A percentile compares a stretch with the other conserved stretches of the same genome.
Evolutionary conservation across 2,797 vertebrate genomes (phyloP).

Genomic region (Erethizon dorsatum): DNA sequence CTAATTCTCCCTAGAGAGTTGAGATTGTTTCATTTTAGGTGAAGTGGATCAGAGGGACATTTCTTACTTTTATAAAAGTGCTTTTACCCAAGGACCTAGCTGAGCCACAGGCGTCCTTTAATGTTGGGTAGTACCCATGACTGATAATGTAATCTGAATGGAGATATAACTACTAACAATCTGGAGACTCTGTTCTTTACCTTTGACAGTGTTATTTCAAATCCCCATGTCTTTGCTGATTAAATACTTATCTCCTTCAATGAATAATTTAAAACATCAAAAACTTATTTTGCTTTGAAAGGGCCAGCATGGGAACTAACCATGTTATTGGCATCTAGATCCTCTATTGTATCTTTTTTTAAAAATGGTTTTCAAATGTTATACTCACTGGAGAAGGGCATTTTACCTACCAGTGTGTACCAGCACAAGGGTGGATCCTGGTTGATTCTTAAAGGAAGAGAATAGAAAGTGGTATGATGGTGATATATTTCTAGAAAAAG

Average conservation of each 20-base stretch:
- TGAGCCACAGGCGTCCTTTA: conserved; percentile 56
- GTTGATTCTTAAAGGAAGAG: conserved; percentile 38
- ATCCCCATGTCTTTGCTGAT: conserved; percentile 54
- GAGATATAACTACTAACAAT: conserved; percentile 52
- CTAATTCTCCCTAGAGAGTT: conserved; percentile 69
- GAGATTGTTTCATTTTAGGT: conserved; percentile 49
- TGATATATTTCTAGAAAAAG: background rate
- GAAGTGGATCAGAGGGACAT: background rate
- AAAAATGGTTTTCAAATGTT: conserved; percentile 30
- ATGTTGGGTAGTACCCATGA: conserved; percentile 47
- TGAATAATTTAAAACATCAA: conserved; percentile 72
- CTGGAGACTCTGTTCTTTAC: conserved; percentile 26
- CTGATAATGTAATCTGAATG: conserved; percentile 68
- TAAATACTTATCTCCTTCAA: conserved; percentile 67
- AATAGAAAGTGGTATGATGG: background rate
- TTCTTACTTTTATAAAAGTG: conserved; percentile 59
- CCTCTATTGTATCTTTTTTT: conserved; percentile 47
- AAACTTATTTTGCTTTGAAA: conserved; percentile 73
- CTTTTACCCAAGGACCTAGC: conserved; percentile 45
- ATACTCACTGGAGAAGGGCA: background rate
- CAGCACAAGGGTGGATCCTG: background rate
- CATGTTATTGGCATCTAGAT: conserved; percentile 7
- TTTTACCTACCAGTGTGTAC: background rate
- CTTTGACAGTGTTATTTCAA: conserved; percentile 68
- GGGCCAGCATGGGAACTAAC: background rate